phyloP scores from a whole-genome alignment of 2,888 invertebrate species.

The Malachius bipustulatus region DNA sequence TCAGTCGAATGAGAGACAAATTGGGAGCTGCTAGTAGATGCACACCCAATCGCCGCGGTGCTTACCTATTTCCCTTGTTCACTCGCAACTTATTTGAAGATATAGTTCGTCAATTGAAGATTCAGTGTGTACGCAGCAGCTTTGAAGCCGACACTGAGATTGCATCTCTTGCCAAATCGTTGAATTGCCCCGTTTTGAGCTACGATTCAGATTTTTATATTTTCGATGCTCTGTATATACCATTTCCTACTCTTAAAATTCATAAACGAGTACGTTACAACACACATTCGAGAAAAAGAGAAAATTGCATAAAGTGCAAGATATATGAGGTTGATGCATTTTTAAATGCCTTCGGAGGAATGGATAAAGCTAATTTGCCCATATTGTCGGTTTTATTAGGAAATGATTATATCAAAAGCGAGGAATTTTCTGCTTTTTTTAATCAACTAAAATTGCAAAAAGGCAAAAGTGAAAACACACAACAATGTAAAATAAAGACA shows the following conservation, averaged over 20 bases:
- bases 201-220: constrained; percentile 93
- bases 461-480: constrained; percentile 41
- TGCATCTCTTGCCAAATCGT: constrained; percentile 63
- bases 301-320: constrained; percentile 49
- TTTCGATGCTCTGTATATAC: constrained; percentile 72
- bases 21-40: constrained; percentile 27
- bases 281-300: constrained; percentile 19
- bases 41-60: constrained; percentile 43
- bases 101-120: constrained; percentile 50
- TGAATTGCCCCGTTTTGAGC: constrained; percentile 78
- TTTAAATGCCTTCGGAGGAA: constrained; percentile 49
- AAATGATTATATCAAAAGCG: constrained; percentile 73
- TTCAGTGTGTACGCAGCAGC: constrained; percentile 60
- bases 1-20: constrained; percentile 22
- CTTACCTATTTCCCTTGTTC: constrained; percentile 51
- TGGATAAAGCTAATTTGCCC: constrained; percentile 58
- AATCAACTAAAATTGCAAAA: constrained; percentile 48
- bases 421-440: constrained; percentile 59
- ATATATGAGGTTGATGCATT: constrained; percentile 62
- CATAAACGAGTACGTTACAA: constrained; percentile 27
- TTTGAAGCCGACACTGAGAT: constrained; percentile 88
- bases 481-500: constrained; percentile 57
- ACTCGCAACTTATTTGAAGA: constrained; percentile 63
- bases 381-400: constrained; percentile 74
- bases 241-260: constrained; percentile 53